A percentile compares a stretch with the other conserved stretches of the same genome.
These are phyloP conservation scores for Panorpa germanica DNA, from an alignment of 2,888 invertebrate genomes.

Conservation along the genomic window DNA sequence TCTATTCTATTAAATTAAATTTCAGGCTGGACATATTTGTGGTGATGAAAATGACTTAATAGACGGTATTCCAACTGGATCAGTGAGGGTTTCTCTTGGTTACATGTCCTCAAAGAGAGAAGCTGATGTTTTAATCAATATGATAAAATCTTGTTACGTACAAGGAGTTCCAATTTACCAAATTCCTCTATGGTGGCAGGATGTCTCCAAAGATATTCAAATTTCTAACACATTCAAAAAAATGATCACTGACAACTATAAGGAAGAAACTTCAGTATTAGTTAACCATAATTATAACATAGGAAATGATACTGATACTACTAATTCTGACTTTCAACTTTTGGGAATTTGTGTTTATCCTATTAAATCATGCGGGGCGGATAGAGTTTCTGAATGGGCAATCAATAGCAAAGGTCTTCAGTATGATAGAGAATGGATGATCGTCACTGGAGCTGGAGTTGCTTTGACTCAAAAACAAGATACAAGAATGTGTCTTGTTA, in stretches of 20 bases:
- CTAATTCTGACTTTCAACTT: background rate
- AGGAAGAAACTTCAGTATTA: too few relatives aligned
- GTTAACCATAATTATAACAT: slow-evolving; percentile 12
- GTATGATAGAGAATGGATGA: slow-evolving; percentile 90
- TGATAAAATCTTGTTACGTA: slow-evolving; percentile 62
- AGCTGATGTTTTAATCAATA: slow-evolving; percentile 45
- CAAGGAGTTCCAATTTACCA: too few relatives aligned
- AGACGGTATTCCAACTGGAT: slow-evolving; percentile 78
- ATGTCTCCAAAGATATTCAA: too few relatives aligned
- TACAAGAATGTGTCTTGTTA: slow-evolving; percentile 57
- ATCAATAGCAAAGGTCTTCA: slow-evolving; percentile 59
- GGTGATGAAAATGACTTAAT: slow-evolving; percentile 77
- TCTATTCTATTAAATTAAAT: slow-evolving; percentile 11
- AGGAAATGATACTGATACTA: slow-evolving; percentile 5
- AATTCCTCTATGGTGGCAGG: slow-evolving; percentile 13
- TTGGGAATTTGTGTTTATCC: slow-evolving; percentile 61
- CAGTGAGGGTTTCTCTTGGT: slow-evolving; percentile 82
- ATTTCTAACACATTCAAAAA: too few relatives aligned
- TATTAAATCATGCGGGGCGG: slow-evolving; percentile 77
- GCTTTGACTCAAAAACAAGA: slow-evolving; percentile 79
- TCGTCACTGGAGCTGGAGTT: slow-evolving; percentile 61
- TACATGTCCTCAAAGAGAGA: slow-evolving; percentile 66
- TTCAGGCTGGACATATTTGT: slow-evolving; percentile 69
- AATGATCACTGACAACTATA: too few relatives aligned
- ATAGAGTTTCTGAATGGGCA: slow-evolving; percentile 51